phyloP scores from a whole-genome alignment of 2,113 vertebrate genomes.

The Syngnathus floridae region DNA sequence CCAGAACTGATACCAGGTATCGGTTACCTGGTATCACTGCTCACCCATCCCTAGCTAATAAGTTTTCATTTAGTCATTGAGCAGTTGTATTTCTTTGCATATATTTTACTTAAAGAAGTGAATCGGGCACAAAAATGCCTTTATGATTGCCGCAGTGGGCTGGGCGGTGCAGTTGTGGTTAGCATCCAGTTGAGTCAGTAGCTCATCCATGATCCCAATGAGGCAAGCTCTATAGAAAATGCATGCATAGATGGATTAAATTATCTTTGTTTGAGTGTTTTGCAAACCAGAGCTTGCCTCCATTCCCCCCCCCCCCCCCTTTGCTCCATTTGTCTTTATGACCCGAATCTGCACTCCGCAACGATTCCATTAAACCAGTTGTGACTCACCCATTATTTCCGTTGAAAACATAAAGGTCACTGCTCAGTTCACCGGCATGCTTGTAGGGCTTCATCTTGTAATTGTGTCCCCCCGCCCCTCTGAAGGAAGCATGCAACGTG shows the following conservation, averaged over 20 bases:
- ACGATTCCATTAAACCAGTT: slow-evolving; percentile 31
- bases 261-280: neutral
- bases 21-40: no score
- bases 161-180: neutral
- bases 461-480: no score
- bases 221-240: neutral
- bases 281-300: neutral
- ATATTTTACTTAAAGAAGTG: no score
- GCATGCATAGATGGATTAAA: neutral
- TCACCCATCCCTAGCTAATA: no score
- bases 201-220: neutral
- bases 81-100: no score
- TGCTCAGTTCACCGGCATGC: neutral
- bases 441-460: neutral
- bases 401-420: neutral
- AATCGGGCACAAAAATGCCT: neutral
- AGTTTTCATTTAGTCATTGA: no score
- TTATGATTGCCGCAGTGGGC: neutral
- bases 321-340: slow-evolving; percentile 14
- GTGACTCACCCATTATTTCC: slow-evolving; percentile 24
- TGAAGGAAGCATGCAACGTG: neutral
- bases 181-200: neutral
- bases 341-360: neutral
- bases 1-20: no score
- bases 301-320: neutral